Conservation (phyloP, 2,113 vertebrate species). For the Tetraodon nigroviridis region DNA sequence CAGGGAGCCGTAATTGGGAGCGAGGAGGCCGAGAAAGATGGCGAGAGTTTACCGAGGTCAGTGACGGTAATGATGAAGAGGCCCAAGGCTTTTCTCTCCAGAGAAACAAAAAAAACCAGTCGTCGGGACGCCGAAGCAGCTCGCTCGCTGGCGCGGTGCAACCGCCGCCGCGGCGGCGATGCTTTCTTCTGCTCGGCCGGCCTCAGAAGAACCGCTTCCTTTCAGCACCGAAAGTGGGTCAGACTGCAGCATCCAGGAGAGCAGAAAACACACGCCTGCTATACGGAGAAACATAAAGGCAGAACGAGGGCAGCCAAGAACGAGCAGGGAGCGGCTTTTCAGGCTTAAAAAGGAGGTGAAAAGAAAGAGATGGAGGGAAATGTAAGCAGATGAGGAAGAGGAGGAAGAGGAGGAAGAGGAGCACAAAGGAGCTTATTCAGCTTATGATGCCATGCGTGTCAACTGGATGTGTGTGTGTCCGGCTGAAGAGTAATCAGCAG, state of each 20-base stretch:
- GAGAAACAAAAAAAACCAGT: slow-evolving; percentile 4
- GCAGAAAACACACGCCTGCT: slow-evolving; percentile 50
- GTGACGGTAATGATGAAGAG: slow-evolving; percentile 21
- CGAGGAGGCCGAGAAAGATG: slow-evolving; percentile 26
- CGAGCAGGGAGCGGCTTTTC: not conserved
- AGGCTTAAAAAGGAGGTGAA: slow-evolving; percentile 32
- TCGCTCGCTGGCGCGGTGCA: slow-evolving; percentile 34
- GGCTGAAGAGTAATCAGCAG: not conserved
- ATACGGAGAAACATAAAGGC: slow-evolving; percentile 37
- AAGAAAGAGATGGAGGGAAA: slow-evolving; percentile 27
- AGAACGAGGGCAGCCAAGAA: slow-evolving; percentile 15
- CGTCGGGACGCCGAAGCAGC: slow-evolving; percentile 45
- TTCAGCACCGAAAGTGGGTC: slow-evolving; percentile 50
- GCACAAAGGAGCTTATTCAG: slow-evolving; percentile 34
- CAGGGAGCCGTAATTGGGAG: slow-evolving; percentile 27
- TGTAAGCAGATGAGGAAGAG: slow-evolving; percentile 32
- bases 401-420: slow-evolving; percentile 20
- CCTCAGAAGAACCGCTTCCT: slow-evolving; percentile 22
- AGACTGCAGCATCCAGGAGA: slow-evolving; percentile 43
- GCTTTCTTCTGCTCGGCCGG: slow-evolving; percentile 34
- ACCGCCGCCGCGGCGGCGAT: slow-evolving; percentile 35
- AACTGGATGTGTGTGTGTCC: slow-evolving; percentile 11
- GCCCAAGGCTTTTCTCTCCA: slow-evolving; percentile 23
- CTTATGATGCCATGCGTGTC: slow-evolving; percentile 12
- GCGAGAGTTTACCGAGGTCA: slow-evolving; percentile 18